Base-by-base conservation (phyloP, 2,888 invertebrate genomes). In the Amblyteles armatorius region DNA sequence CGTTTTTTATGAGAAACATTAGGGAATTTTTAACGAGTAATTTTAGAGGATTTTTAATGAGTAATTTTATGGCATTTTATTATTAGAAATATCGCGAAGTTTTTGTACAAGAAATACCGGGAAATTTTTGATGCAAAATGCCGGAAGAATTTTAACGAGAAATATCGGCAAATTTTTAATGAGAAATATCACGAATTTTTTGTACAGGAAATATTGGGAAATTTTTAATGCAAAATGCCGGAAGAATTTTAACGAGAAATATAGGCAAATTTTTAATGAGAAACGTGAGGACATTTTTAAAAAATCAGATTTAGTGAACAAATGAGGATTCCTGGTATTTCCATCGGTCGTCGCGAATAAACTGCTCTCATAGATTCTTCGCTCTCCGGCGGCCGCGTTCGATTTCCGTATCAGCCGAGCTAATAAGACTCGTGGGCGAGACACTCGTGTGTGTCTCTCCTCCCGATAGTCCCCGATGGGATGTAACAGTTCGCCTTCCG, bases 361-460 rank as follows among this genome's bases (percentile, higher is more conserved):
- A 60, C 26, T 40, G 78, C 67, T 83, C 73, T 74, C 63, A n/a
- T 73, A 57, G 22, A 57, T 26, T 57, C 22, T 19, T 44, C 26
- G 52, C 19, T 19, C 52, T 22, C 26, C 55, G 11, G 2, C 22
- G 26, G 22, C 57, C 22, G 22, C 13, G 11, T 57, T 26, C 57
- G 57, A 33, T 71, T 74, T 63, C 52, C 77, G 50, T n/a, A 67
- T 57, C 72, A 29, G 71, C 72, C 80, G 77, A 65, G 77, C 80
- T 84, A 84, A 84, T 84, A 80, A 80, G 72, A 80, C 80, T 72
- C 72, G 84, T 80, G 80, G 72, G 80, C 77, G 84, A 77, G 57
- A 57, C 19, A 52, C 73, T 74, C 76, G 71, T 71, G 52, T 79
- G 83, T 83, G 65, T 72, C 57, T 76, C 36, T 55, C 40, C 65